phyloP scores from a whole-genome alignment of 2,888 invertebrate species.

The Dyspetes luteomarginatus region DNA sequence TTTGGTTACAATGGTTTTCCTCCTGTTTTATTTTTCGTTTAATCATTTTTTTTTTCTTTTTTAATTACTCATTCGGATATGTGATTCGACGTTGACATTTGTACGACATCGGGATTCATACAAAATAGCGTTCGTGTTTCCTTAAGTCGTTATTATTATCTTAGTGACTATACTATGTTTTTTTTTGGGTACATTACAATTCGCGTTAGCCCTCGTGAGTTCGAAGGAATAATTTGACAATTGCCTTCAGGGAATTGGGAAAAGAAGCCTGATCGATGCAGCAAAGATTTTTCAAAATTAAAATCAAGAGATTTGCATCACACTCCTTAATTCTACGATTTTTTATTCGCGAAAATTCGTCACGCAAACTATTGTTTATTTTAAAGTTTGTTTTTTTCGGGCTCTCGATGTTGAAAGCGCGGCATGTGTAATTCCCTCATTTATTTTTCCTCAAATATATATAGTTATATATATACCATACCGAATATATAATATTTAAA shows the following conservation, averaged over 20 bases:
- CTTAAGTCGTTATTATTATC: conserved; percentile 75
- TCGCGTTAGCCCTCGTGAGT: conserved; percentile 64
- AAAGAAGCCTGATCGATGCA: conserved; percentile 39
- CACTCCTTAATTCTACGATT: conserved; percentile 23
- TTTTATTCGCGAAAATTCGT: not conserved
- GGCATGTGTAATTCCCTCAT: conserved; percentile 28
- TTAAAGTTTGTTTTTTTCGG: not conserved
- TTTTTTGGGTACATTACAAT: conserved; percentile 51
- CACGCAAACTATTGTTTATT: not conserved
- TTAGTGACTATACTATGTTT: conserved; percentile 73
- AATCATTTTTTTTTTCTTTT: conserved; percentile 15
- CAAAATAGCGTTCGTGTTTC: conserved; percentile 81
- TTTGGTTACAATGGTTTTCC: conserved; percentile 42
- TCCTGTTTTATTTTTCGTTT: conserved; percentile 40
- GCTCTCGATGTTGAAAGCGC: conserved; percentile 20
- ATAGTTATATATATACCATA: conserved; percentile 65
- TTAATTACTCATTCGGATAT: conserved; percentile 72
- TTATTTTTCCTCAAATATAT: conserved; percentile 52
- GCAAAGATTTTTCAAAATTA: conserved; percentile 7
- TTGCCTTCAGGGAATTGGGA: conserved; percentile 13
- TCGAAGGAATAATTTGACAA: not conserved
- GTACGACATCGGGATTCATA: conserved; percentile 82
- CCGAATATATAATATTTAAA: conserved; percentile 79
- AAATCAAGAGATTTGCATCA: conserved; percentile 13
- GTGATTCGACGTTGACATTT: conserved; percentile 79